Base-by-base conservation (phyloP, 2,797 vertebrate species). In the Aldrovandia affinis region DNA sequence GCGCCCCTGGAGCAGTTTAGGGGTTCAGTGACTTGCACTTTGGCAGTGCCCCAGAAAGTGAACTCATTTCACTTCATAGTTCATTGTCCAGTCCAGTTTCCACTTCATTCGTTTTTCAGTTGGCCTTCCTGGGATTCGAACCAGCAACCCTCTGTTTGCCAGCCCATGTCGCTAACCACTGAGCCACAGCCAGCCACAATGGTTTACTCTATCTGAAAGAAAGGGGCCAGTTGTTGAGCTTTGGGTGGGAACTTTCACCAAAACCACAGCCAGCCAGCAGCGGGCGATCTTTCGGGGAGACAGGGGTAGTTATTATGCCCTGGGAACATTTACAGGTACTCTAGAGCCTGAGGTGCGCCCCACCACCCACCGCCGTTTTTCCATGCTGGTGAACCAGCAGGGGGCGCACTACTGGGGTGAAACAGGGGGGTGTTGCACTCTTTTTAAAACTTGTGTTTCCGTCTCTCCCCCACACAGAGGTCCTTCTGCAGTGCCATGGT, bases 401-500 rank as follows among this genome's bases (percentile, higher is more conserved):
- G 33, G 65, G 65, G 30, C 25, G 33, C 65, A 36, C 12, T 70
- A 14, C 30, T 70, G 68, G 36, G n/a, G 68, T 3, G 18, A 70
- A 70, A 2, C 39, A 25, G 6, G 52, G 52, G 36, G 33, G 30
- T n/a, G 30, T n/a, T n/a, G n/a, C n/a, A 33, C 8, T 30, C 73
- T 82, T 81, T 63, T 86, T 82, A 87, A 83, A 83, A 83, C 83
- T 85, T 84, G 7, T 81, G 70, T 77, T 44, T 88, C n/a, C n/a
- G n/a, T n/a, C 87, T 86, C 57, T 86, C 63, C 81, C 87, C 87
- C 89, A 36, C 10, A 73, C 95, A 99, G 98, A 96, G 97, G 93
- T 99, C 98, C 95, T 98, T 99, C 95, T 99, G 98, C 96, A 99
- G 97, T 70, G 98, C 98, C 91, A 97, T 99, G 97, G 96, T 98